A percentile compares a stretch with the other conserved stretches of the same genome.
phyloP scores from a whole-genome alignment of 2,113 vertebrate species.

The Calypte anna region DNA sequence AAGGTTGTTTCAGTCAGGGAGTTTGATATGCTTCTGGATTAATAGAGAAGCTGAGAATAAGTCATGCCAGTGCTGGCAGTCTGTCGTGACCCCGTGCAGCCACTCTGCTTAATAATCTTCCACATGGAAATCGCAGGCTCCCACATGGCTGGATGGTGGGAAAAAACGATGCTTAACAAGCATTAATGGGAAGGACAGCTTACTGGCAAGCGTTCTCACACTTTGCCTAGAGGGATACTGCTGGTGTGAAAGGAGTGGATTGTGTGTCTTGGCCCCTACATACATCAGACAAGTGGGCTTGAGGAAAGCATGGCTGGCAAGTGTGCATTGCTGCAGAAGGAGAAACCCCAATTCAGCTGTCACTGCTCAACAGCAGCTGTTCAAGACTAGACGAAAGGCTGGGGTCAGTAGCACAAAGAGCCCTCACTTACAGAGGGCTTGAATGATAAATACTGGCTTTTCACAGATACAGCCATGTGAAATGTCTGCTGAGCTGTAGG shows the following conservation, averaged over 20 bases:
- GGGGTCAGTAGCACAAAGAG: slow-evolving; percentile 55
- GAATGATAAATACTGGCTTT: slow-evolving; percentile 21
- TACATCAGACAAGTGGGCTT: neutral
- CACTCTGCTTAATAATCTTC: neutral
- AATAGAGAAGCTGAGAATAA: neutral
- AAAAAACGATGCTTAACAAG: slow-evolving; percentile 12
- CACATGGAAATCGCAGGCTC: neutral
- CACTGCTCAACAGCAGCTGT: slow-evolving; percentile 38
- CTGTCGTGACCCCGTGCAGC: neutral
- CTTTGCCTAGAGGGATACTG: neutral
- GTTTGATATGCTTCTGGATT: neutral
- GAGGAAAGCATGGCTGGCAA: slow-evolving; percentile 24
- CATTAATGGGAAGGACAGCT: neutral
- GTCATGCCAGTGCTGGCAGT: neutral
- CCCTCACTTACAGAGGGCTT: slow-evolving; percentile 2
- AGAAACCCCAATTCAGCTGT: slow-evolving; percentile 46
- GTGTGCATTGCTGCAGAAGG: neutral
- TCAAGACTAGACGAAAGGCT: neutral
- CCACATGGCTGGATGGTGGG: neutral
- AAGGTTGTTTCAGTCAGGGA: neutral
- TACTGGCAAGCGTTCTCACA: neutral
- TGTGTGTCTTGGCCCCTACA: slow-evolving; percentile 38
- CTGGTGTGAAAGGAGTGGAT: neutral
- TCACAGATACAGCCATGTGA: slow-evolving; percentile 17
- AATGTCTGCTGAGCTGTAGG: slow-evolving; percentile 36